Evolutionary conservation across 2,797 vertebrate genomes (phyloP).

Genomic region (Leucoraja ocellata): DNA sequence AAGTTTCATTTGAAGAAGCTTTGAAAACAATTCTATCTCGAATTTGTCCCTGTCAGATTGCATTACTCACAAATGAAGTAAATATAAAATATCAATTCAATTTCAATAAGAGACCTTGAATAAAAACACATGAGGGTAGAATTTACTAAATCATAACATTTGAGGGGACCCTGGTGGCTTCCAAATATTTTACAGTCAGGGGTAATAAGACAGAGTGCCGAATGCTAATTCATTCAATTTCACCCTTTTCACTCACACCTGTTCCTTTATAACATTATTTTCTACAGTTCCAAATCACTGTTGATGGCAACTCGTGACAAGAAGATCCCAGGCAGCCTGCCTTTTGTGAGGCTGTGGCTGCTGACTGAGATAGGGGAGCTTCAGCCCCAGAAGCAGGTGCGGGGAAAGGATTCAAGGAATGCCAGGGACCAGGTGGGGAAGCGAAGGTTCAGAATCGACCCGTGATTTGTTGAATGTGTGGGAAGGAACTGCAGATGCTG

Average conservation of each 20-base stretch:
- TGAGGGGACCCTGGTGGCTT: constrained; percentile 88
- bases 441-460: too few species aligned
- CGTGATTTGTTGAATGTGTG: too few species aligned
- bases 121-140: constrained; percentile 67
- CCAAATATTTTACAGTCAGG: constrained; percentile 89
- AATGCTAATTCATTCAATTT: constrained; percentile 93
- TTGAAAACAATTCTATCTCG: constrained; percentile 94
- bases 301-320: constrained; percentile 47
- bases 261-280: constrained; percentile 70
- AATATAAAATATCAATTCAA: constrained; percentile 99
- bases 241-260: constrained; percentile 84
- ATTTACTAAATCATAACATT: constrained; percentile 73
- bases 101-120: constrained; percentile 80
- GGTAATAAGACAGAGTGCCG: constrained; percentile 87
- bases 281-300: constrained; percentile 59
- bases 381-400: neutral
- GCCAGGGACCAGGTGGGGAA: too few species aligned
- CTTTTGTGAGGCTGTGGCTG: constrained; percentile 19
- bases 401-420: too few species aligned
- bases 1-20: constrained; percentile 95
- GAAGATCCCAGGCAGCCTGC: constrained; percentile 21
- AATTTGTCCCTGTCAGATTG: constrained; percentile 99
- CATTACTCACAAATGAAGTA: constrained; percentile 99
- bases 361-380: neutral
- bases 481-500: too few species aligned